These are phyloP conservation scores for Anniella stebbinsi DNA, from an alignment of 2,797 vertebrate genomes.

Conservation along the genomic window DNA sequence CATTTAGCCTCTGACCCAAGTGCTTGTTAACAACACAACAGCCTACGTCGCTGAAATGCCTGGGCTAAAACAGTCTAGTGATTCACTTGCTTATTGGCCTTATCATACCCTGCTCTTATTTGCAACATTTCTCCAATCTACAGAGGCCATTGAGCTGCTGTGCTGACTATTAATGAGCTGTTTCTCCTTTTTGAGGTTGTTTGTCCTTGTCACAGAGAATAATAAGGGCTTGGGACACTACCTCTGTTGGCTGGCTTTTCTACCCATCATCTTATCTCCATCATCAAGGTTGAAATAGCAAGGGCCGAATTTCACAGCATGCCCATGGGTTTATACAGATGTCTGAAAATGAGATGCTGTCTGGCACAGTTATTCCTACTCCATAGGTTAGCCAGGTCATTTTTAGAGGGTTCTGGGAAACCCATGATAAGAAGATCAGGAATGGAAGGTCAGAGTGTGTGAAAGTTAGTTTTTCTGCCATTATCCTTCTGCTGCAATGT, in stretches of 20 bases:
- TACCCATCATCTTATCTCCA: background rate
- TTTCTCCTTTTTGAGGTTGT: conserved; percentile 48
- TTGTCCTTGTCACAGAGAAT: accelerated
- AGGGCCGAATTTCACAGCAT: conserved; percentile 5
- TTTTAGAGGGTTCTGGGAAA: background rate
- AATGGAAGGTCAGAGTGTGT: background rate
- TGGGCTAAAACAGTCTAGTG: conserved; percentile 59
- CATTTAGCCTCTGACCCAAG: conserved; percentile 69
- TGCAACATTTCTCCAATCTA: conserved; percentile 55
- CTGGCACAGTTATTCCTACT: background rate
- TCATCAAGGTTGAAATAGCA: background rate
- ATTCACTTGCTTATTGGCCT: conserved; percentile 48
- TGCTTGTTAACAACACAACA: conserved; percentile 52
- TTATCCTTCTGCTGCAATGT: background rate
- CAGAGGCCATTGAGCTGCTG: background rate
- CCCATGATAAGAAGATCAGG: background rate
- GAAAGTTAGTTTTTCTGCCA: background rate
- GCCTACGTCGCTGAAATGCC: conserved; percentile 53
- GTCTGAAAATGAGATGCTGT: background rate
- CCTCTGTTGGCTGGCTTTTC: background rate
- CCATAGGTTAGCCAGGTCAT: background rate
- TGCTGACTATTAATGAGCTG: conserved; percentile 27
- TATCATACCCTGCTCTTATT: conserved; percentile 27
- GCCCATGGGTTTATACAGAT: background rate
- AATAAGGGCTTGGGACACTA: background rate